Percentiles rank a stretch among this genome's conserved stretches.
Evolutionary conservation across 2,888 invertebrate species (phyloP).

Genomic region (Drymonia ruficornis): DNA sequence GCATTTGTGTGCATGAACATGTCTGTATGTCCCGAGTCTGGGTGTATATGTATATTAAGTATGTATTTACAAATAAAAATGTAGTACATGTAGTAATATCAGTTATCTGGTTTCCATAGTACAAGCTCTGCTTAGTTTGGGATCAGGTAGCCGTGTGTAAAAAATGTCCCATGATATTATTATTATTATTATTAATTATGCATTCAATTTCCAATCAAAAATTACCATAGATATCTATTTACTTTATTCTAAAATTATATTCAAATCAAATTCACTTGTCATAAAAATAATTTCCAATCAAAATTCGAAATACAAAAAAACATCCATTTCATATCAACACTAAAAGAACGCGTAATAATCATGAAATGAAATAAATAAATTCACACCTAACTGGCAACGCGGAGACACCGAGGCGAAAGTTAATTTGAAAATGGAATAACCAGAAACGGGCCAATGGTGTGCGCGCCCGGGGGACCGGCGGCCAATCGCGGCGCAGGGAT

Average conservation of each 20-base stretch:
- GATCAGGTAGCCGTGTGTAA: too few relatives aligned
- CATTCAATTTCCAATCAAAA: too few relatives aligned
- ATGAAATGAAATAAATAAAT: slow-evolving; percentile 69
- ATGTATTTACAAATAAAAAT: too few relatives aligned
- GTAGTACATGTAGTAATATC: too few relatives aligned
- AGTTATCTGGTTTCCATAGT: too few relatives aligned
- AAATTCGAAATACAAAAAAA: slow-evolving; percentile 11
- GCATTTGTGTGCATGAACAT: too few relatives aligned
- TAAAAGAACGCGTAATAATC: slow-evolving; percentile 53
- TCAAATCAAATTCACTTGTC: background rate
- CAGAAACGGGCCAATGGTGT: slow-evolving; percentile 71
- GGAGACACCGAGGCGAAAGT: slow-evolving; percentile 79
- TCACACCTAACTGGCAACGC: slow-evolving; percentile 55
- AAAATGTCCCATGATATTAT: too few relatives aligned
- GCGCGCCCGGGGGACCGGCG: slow-evolving; percentile 63
- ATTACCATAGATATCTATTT: background rate
- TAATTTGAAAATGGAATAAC: slow-evolving; percentile 85
- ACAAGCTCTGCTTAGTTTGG: too few relatives aligned
- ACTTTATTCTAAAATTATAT: background rate
- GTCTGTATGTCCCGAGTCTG: too few relatives aligned
- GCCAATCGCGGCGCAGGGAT: slow-evolving; percentile 70
- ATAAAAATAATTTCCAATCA: slow-evolving; percentile 8
- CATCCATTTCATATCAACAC: slow-evolving; percentile 3
- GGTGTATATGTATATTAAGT: too few relatives aligned
- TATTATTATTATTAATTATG: background rate